phyloP scores from a whole-genome alignment of 2,888 invertebrate species.

The Leucophenga montana region DNA sequence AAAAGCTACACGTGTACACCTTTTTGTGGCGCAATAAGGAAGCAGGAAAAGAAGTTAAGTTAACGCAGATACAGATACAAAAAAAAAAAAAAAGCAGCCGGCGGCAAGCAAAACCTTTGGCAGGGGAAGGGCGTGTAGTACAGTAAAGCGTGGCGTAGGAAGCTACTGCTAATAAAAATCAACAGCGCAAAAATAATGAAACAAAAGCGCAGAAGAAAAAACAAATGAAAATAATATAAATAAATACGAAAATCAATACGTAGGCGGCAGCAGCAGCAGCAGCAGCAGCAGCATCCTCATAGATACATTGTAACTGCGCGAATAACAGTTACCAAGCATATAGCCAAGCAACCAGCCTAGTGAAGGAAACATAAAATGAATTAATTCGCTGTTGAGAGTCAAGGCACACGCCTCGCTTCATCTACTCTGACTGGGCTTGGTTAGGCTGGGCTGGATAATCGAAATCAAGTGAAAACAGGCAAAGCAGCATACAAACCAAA shows the following conservation, averaged over 20 bases:
- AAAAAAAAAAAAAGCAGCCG: background rate
- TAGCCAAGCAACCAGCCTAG: slow-evolving; percentile 40
- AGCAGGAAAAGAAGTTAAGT: slow-evolving; percentile 10
- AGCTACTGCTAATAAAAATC: slow-evolving; percentile 53
- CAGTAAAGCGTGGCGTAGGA: background rate
- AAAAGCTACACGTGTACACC: slow-evolving; percentile 5
- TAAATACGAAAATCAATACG: slow-evolving; percentile 65
- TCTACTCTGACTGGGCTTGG: background rate
- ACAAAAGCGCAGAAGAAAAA: slow-evolving; percentile 44
- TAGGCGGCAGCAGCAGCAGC: slow-evolving; percentile 61
- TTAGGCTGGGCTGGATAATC: slow-evolving; percentile 1
- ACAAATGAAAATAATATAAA: slow-evolving; percentile 55
- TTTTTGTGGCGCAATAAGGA: slow-evolving; percentile 17
- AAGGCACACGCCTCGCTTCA: slow-evolving; percentile 30
- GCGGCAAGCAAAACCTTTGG: background rate
- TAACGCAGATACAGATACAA: slow-evolving; percentile 4
- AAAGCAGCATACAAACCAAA: background rate
- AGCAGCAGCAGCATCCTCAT: slow-evolving; percentile 42
- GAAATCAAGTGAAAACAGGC: slow-evolving; percentile 8
- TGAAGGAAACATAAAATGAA: slow-evolving; percentile 64
- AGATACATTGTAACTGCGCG: slow-evolving; percentile 44
- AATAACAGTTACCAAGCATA: background rate
- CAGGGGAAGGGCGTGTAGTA: background rate
- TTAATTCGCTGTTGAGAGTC: slow-evolving; percentile 58
- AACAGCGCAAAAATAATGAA: slow-evolving; percentile 33